Percentiles rank a stretch among this genome's conserved stretches.
These are phyloP conservation scores for Peucedramus taeniatus DNA, from an alignment of 2,113 vertebrate genomes.

Conservation along the genomic window DNA sequence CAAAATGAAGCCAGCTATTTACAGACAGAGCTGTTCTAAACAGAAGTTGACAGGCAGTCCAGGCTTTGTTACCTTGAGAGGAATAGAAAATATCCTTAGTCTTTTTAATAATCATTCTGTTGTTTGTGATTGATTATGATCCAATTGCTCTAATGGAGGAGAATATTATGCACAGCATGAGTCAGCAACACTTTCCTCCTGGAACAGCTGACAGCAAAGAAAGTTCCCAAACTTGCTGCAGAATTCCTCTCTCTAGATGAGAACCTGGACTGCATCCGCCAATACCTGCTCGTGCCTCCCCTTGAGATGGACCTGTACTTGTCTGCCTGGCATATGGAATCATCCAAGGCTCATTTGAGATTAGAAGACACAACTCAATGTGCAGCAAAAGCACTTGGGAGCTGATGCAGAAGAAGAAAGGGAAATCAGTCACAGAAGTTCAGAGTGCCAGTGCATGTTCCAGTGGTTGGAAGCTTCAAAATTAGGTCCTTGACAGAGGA, in stretches of 20 bases:
- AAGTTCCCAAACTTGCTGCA: slow-evolving; percentile 40
- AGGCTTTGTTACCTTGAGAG: slow-evolving; percentile 33
- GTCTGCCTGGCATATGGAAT: neutral
- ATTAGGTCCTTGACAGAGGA: neutral
- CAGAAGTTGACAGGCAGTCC: neutral
- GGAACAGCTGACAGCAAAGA: slow-evolving; percentile 39
- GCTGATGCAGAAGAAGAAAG: neutral
- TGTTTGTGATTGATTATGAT: slow-evolving; percentile 52
- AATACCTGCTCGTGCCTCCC: neutral
- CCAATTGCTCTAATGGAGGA: slow-evolving; percentile 47
- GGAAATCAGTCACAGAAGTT: neutral
- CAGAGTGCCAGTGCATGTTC: neutral
- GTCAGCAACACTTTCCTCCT: slow-evolving; percentile 56
- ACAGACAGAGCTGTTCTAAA: neutral
- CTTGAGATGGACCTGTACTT: neutral
- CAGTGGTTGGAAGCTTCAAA: neutral
- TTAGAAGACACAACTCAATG: neutral
- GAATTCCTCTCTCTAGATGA: neutral
- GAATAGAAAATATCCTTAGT: slow-evolving; percentile 18
- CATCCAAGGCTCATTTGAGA: neutral
- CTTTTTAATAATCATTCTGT: slow-evolving; percentile 50
- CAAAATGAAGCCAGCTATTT: neutral
- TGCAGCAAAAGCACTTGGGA: neutral
- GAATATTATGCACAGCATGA: slow-evolving; percentile 57
- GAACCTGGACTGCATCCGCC: neutral